A percentile compares a stretch with the other conserved stretches of the same genome.
Evolutionary conservation across 2,113 vertebrate species (phyloP).

Genomic region (Hymenochirus boettgeri): DNA sequence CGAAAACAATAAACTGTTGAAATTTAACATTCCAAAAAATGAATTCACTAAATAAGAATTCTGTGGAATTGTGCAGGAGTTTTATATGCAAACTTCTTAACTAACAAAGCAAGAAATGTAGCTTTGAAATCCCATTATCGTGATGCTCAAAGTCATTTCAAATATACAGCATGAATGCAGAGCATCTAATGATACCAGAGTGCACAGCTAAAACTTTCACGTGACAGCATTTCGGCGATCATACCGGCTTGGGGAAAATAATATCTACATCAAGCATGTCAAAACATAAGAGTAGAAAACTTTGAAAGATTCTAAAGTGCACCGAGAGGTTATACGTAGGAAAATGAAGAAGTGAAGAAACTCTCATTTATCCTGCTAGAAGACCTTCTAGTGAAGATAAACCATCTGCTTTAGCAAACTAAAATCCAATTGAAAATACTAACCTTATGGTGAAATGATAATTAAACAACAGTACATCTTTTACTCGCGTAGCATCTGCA

Average conservation of each 20-base stretch:
- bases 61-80: conserved; percentile 50
- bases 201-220: conserved; percentile 66
- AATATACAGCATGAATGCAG: conserved; percentile 62
- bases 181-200: conserved; percentile 66
- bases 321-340: conserved; percentile 58
- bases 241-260: conserved; percentile 70
- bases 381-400: conserved; percentile 66
- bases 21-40: too few relatives aligned
- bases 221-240: conserved; percentile 71
- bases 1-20: too few relatives aligned
- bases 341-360: conserved; percentile 56
- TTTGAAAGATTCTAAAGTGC: conserved; percentile 63
- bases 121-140: conserved; percentile 60
- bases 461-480: conserved; percentile 54
- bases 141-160: conserved; percentile 54
- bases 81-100: conserved; percentile 49
- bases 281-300: conserved; percentile 65
- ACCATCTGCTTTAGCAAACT: conserved; percentile 74
- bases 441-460: conserved; percentile 61
- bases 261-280: conserved; percentile 73
- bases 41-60: too few relatives aligned
- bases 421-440: conserved; percentile 70
- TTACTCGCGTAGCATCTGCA: conserved; percentile 45
- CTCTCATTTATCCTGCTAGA: conserved; percentile 70
- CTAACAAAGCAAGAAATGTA: conserved; percentile 63